Conservation (phyloP, 2,888 invertebrate genomes). For the Eudemis profundana region DNA sequence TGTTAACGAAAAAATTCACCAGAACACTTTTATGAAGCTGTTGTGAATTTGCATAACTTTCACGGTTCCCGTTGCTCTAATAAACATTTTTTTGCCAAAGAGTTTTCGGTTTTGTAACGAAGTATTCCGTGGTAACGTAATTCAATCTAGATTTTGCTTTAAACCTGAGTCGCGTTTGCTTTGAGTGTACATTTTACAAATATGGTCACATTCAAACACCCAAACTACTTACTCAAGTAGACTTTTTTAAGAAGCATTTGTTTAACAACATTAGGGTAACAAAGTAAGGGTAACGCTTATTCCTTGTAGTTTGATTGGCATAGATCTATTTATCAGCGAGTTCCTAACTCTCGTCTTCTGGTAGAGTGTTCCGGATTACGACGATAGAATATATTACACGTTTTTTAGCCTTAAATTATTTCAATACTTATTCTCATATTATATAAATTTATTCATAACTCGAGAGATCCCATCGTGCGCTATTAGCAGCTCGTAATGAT, state of each 20-base stretch:
- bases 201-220: neutral
- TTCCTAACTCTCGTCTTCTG: no score
- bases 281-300: no score
- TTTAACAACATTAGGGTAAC: no score
- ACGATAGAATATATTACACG: no score
- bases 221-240: no score
- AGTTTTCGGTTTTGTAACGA: neutral
- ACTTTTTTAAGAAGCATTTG: no score
- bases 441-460: neutral
- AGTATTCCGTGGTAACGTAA: neutral
- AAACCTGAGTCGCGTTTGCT: neutral
- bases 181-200: neutral
- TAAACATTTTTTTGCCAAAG: constrained; percentile 1
- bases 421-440: neutral
- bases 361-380: no score
- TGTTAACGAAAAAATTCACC: constrained; percentile 5
- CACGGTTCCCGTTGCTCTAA: neutral
- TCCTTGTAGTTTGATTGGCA: no score
- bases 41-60: constrained; percentile 30
- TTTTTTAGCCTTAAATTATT: neutral
- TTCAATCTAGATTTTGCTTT: neutral
- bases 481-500: constrained; percentile 6
- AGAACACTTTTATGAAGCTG: constrained; percentile 13
- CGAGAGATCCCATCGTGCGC: neutral
- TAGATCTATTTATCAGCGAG: no score